These are phyloP conservation scores for Clarias gariepinus DNA, from an alignment of 2,113 vertebrate genomes.

Conservation along the genomic window DNA sequence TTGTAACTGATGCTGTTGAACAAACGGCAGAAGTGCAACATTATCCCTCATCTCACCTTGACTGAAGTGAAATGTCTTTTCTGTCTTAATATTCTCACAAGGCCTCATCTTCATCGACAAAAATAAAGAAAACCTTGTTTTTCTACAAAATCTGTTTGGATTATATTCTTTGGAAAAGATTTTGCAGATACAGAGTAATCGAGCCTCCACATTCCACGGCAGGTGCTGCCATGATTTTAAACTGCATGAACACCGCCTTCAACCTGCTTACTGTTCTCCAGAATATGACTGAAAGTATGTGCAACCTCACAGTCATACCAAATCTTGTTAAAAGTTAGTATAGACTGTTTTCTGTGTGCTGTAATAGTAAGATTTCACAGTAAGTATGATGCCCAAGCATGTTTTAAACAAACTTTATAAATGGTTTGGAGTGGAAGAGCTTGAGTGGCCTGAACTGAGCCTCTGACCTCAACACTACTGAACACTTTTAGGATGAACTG, in stretches of 20 bases:
- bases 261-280: background rate
- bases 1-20: conserved; percentile 3
- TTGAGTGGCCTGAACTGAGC: background rate
- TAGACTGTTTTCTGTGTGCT: background rate
- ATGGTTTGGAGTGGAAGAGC: background rate
- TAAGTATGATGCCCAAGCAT: background rate
- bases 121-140: background rate
- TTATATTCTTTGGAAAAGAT: background rate
- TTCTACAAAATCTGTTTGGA: background rate
- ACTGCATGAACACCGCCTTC: background rate
- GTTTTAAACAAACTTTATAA: background rate
- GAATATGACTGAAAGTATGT: background rate
- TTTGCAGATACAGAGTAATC: background rate
- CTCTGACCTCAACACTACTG: background rate
- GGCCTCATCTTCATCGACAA: background rate
- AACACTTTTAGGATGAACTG: background rate
- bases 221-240: background rate
- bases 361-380: background rate
- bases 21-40: background rate
- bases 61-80: background rate
- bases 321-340: background rate
- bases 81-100: background rate
- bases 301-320: background rate
- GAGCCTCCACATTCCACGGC: background rate
- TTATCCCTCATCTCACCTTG: background rate